Conservation (phyloP, 2,888 invertebrate genomes). For the Yponomeuta evonymella region DNA sequence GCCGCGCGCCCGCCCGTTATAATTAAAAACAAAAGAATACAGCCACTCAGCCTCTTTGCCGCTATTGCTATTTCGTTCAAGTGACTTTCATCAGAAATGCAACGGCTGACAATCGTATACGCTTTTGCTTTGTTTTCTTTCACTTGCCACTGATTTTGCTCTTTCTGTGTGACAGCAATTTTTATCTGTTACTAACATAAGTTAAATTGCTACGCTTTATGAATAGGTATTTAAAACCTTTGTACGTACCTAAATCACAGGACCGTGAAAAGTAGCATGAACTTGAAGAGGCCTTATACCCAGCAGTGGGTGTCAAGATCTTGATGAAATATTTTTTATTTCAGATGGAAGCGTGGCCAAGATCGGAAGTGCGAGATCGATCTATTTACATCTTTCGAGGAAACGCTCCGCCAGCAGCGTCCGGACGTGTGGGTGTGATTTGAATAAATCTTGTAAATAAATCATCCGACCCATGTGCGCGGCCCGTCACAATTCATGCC, state of each 20-base stretch:
- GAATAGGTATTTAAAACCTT: too few relatives aligned
- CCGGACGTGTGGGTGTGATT: conserved; percentile 27
- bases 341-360: not conserved
- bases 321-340: not conserved
- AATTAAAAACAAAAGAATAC: conserved; percentile 77
- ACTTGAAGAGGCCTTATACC: too few relatives aligned
- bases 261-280: too few relatives aligned
- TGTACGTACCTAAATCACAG: too few relatives aligned
- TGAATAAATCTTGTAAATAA: conserved; percentile 62
- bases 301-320: too few relatives aligned
- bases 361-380: conserved; percentile 9
- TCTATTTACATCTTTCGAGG: conserved; percentile 22
- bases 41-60: conserved; percentile 68
- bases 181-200: not conserved
- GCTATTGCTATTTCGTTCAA: conserved; percentile 46
- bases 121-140: not conserved
- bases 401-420: conserved; percentile 22
- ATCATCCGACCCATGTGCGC: conserved; percentile 60
- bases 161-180: not conserved
- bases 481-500: conserved; percentile 58
- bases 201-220: not conserved
- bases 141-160: not conserved
- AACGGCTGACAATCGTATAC: conserved; percentile 41
- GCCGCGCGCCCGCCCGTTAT: conserved; percentile 54
- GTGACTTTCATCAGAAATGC: conserved; percentile 60